Evolutionary conservation across 2,113 vertebrate genomes (phyloP).

Genomic region (Ranitomeya variabilis): DNA sequence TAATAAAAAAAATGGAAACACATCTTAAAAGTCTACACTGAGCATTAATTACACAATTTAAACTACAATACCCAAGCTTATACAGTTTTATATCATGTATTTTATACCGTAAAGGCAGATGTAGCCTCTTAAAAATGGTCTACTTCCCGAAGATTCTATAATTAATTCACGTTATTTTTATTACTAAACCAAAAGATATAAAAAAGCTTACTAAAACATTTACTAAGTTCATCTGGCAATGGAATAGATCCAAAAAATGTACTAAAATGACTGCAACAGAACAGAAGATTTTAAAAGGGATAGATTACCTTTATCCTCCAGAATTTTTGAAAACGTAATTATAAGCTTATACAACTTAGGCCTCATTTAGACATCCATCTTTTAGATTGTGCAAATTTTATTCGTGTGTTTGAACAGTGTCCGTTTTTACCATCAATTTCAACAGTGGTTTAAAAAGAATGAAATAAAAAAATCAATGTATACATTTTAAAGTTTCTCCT

Average conservation of each 20-base stretch:
- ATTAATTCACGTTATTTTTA: slow-evolving; percentile 45
- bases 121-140: slow-evolving; percentile 41
- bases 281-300: not conserved
- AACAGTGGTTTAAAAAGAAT: too few relatives aligned
- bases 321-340: not conserved
- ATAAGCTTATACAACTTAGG: not conserved
- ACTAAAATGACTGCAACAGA: not conserved
- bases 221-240: slow-evolving; percentile 40
- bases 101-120: slow-evolving; percentile 34
- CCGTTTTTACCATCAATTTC: too few relatives aligned
- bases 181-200: slow-evolving; percentile 40
- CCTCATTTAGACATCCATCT: not conserved
- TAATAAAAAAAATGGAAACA: not conserved
- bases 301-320: not conserved
- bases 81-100: slow-evolving; percentile 25
- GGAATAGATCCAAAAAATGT: slow-evolving; percentile 39
- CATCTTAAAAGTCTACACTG: not conserved
- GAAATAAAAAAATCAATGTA: too few relatives aligned
- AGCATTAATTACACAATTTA: slow-evolving; percentile 32
- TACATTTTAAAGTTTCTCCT: too few relatives aligned
- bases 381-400: too few relatives aligned
- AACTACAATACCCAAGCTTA: slow-evolving; percentile 22
- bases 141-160: slow-evolving; percentile 43
- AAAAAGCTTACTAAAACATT: slow-evolving; percentile 38
- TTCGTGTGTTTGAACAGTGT: too few relatives aligned